Percentiles rank a stretch among this genome's conserved stretches.
Evolutionary conservation across 2,888 invertebrate species (phyloP).

Genomic region (Pycnomerus fuliginosus): DNA sequence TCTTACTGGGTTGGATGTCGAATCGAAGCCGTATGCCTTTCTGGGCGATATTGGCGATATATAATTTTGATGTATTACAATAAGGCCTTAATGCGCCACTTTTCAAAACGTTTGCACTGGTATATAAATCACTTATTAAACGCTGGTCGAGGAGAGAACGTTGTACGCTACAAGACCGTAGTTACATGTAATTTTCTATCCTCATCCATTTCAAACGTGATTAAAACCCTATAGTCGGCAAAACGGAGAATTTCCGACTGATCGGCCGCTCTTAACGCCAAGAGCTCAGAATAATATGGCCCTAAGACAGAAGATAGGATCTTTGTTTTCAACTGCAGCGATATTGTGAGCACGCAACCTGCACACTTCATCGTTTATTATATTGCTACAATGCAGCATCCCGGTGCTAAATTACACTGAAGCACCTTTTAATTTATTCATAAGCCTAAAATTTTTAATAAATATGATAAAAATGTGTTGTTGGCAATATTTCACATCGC

Average conservation of each 20-base stretch:
- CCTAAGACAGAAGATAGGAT: conserved; percentile 19
- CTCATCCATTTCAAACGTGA: conserved; percentile 27
- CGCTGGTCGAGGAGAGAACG: conserved; percentile 15
- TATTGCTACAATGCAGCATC: too few species aligned
- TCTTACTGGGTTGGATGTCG: too few species aligned
- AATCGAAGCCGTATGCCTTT: too few species aligned
- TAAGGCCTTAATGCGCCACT: conserved; percentile 31
- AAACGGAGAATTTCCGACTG: conserved; percentile 16
- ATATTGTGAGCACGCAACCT: conserved; percentile 4
- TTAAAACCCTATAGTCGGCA: conserved; percentile 21
- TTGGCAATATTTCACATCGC: conserved; percentile 6
- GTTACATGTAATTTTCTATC: conserved; percentile 34
- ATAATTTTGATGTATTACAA: conserved; percentile 34
- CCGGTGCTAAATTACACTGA: too few species aligned
- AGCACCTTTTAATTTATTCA: too few species aligned
- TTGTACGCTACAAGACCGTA: conserved; percentile 10
- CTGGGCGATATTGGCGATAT: too few species aligned
- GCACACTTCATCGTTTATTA: neutral
- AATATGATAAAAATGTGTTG: too few species aligned
- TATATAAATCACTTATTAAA: conserved; percentile 35
- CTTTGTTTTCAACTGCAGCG: conserved; percentile 12
- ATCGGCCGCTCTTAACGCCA: conserved; percentile 16
- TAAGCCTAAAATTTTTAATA: too few species aligned
- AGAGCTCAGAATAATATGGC: conserved; percentile 17
- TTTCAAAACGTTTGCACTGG: conserved; percentile 31